phyloP scores from a whole-genome alignment of 2,797 vertebrate genomes.

The Cynopterus sphinx region DNA sequence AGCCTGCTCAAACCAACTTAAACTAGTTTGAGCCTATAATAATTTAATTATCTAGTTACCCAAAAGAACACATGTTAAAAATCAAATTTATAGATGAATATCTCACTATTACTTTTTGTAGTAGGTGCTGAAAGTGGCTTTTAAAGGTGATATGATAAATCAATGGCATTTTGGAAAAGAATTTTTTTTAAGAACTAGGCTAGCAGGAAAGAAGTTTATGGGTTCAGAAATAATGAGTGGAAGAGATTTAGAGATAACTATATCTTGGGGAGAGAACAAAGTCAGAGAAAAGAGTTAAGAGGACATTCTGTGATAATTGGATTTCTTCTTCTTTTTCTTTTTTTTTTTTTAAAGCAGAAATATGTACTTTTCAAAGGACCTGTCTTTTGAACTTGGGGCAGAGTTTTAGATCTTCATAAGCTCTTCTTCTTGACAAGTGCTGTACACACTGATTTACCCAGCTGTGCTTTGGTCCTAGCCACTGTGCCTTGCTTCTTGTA shows the following conservation, averaged over 20 bases:
- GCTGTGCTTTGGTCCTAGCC: neutral
- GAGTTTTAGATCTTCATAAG: neutral
- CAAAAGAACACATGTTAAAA: neutral
- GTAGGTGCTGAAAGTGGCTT: neutral
- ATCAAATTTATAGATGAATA: neutral
- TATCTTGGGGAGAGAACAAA: neutral
- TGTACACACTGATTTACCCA: neutral
- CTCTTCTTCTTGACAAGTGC: neutral
- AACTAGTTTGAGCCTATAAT: neutral
- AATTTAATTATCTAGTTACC: neutral
- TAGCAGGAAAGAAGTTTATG: neutral
- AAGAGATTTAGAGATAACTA: neutral
- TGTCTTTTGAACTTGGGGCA: neutral
- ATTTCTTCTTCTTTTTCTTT: neutral
- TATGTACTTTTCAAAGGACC: neutral
- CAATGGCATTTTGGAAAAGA: neutral
- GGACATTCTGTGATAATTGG: neutral
- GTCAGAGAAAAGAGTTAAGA: neutral
- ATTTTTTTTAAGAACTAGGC: neutral
- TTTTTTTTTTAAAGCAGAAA: neutral
- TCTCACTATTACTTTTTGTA: neutral
- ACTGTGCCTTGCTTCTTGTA: neutral
- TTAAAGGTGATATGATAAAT: neutral
- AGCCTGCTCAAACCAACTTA: slow-evolving; percentile 7
- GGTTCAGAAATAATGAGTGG: neutral